phyloP scores from a whole-genome alignment of 2,797 vertebrate genomes.

The Mormyrops attenuatus region DNA sequence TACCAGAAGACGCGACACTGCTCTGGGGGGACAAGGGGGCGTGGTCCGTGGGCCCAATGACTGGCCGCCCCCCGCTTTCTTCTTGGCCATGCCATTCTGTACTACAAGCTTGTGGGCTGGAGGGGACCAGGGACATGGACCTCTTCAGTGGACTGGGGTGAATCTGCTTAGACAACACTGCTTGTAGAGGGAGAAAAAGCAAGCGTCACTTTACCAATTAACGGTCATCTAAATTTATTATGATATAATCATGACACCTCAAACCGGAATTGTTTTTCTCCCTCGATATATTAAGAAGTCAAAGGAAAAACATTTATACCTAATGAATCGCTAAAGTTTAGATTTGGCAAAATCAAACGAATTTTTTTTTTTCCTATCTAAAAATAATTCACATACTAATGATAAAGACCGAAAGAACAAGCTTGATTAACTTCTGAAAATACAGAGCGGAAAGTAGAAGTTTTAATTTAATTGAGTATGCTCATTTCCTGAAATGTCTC shows the following conservation, averaged over 20 bases:
- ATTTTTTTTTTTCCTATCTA: not conserved
- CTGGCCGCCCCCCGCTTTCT: conserved; percentile 64
- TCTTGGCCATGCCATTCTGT: conserved; percentile 79
- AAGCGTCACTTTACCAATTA: not conserved
- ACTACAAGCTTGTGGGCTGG: conserved; percentile 70
- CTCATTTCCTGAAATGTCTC: not conserved
- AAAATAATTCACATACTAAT: not conserved
- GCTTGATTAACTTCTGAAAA: not conserved
- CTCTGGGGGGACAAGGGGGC: conserved; percentile 91
- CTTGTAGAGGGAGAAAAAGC: not conserved
- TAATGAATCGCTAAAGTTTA: not conserved
- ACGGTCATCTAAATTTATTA: not conserved
- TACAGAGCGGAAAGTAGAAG: not conserved
- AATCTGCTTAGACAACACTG: conserved; percentile 77
- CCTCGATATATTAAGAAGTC: not conserved
- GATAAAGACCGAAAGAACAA: not conserved
- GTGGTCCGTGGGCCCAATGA: conserved; percentile 71
- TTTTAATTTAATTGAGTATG: not conserved
- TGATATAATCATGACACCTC: not conserved
- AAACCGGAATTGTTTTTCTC: not conserved
- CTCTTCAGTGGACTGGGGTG: conserved; percentile 83
- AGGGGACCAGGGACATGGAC: conserved; percentile 77
- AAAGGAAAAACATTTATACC: not conserved
- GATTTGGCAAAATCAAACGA: not conserved
- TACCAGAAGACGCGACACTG: conserved; percentile 92